Conservation (phyloP, 2,888 invertebrate species). For the Trichogramma dendrolimi region DNA sequence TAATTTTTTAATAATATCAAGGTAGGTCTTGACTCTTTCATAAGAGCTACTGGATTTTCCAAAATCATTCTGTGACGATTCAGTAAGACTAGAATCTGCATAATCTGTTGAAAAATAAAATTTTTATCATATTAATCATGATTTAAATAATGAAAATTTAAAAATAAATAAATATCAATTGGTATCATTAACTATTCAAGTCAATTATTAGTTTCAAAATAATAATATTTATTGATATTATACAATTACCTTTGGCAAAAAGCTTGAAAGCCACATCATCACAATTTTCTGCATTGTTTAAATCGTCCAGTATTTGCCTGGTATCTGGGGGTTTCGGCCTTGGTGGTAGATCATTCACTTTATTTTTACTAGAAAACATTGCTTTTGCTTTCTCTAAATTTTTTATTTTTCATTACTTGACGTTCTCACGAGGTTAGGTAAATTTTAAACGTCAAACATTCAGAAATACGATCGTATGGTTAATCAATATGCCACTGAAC, state of each 20-base stretch:
- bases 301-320: conserved; percentile 45
- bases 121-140: not conserved
- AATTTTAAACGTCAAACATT: no score
- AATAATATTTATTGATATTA: not conserved
- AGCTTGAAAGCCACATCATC: conserved; percentile 42
- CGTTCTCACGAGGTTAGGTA: no score
- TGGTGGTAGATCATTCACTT: conserved; percentile 43
- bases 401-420: no score
- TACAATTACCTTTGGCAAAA: conserved; percentile 23
- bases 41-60: conserved; percentile 31
- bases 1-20: conserved; percentile 46
- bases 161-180: not conserved
- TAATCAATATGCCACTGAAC: no score
- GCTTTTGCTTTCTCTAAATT: no score
- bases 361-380: conserved; percentile 42
- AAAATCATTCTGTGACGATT: conserved; percentile 18
- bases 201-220: conserved; percentile 43
- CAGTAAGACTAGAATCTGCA: conserved; percentile 3
- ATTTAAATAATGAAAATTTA: not conserved
- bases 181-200: not conserved
- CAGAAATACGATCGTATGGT: no score
- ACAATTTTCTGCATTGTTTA: conserved; percentile 35
- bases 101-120: not conserved
- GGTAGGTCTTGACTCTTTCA: conserved; percentile 42
- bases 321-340: conserved; percentile 41